Evolutionary conservation across 2,113 vertebrate species (phyloP).

Genomic region (Sorex fumeus): DNA sequence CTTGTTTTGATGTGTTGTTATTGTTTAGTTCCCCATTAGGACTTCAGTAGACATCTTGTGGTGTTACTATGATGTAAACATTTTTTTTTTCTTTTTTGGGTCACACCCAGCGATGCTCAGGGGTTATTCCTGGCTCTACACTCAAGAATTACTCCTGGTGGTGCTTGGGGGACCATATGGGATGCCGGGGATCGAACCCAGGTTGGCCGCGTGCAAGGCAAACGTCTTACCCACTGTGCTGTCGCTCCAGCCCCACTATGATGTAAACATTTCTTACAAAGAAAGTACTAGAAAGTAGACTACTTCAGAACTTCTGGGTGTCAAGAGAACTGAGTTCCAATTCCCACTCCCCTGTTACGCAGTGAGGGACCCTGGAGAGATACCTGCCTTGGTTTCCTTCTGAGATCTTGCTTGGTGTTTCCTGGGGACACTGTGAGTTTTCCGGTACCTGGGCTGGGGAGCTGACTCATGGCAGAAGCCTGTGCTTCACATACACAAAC

Average conservation of each 20-base stretch:
- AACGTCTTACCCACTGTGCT: too few relatives aligned
- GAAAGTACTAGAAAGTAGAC: background rate
- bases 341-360: constrained; percentile 24
- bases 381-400: constrained; percentile 5
- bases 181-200: too few relatives aligned
- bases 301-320: background rate
- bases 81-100: too few relatives aligned
- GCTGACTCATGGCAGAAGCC: too few relatives aligned
- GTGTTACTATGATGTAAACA: background rate
- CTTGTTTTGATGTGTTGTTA: background rate
- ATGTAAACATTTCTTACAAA: constrained; percentile 24
- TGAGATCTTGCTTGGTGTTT: background rate
- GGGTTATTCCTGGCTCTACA: too few relatives aligned
- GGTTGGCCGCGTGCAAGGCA: too few relatives aligned
- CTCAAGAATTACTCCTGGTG: too few relatives aligned
- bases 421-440: background rate
- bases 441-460: too few relatives aligned
- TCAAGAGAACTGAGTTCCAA: constrained; percentile 12
- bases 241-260: too few relatives aligned
- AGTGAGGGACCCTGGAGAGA: background rate
- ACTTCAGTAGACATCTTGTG: constrained; percentile 31
- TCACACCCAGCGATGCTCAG: too few relatives aligned
- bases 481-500: too few relatives aligned
- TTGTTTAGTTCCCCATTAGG: background rate
- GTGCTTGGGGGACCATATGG: too few relatives aligned